phyloP scores from a whole-genome alignment of 2,888 invertebrate species.

The Sinhomidia bicolor region DNA sequence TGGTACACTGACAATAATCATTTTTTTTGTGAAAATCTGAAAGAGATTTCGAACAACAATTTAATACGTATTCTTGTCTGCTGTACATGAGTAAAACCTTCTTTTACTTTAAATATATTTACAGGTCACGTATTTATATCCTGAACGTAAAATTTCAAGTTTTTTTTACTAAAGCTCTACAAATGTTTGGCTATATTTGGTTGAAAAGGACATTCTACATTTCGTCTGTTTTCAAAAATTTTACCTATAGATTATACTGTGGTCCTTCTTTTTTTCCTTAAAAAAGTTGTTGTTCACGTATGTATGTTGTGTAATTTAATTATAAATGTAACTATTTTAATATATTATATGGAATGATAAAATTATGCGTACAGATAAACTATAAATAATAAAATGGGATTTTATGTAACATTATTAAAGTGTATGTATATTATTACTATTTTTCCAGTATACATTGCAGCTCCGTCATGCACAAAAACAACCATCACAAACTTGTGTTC shows the following conservation, averaged over 20 bases:
- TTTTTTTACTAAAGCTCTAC: slow-evolving; percentile 51
- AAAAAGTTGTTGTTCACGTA: neutral
- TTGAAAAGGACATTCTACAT: slow-evolving; percentile 26
- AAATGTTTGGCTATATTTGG: slow-evolving; percentile 40
- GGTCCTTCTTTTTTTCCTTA: slow-evolving; percentile 44
- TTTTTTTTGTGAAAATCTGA: neutral
- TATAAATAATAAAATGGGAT: slow-evolving; percentile 6
- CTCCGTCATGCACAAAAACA: neutral
- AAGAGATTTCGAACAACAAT: neutral
- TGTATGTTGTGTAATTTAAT: neutral
- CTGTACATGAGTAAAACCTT: neutral
- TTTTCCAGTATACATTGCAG: slow-evolving; percentile 48
- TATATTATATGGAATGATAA: slow-evolving; percentile 65
- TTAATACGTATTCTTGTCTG: neutral
- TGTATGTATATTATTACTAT: neutral
- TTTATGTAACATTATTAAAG: neutral
- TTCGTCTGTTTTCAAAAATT: slow-evolving; percentile 13
- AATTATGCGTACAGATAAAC: slow-evolving; percentile 6
- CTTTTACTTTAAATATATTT: neutral
- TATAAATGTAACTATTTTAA: too few species aligned
- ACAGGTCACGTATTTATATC: neutral
- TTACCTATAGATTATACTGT: slow-evolving; percentile 50
- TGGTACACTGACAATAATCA: neutral
- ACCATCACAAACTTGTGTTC: slow-evolving; percentile 3
- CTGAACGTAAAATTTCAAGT: neutral